Conservation (phyloP, 1,140 invertebrate species). For the Drosophila santomea region DNA sequence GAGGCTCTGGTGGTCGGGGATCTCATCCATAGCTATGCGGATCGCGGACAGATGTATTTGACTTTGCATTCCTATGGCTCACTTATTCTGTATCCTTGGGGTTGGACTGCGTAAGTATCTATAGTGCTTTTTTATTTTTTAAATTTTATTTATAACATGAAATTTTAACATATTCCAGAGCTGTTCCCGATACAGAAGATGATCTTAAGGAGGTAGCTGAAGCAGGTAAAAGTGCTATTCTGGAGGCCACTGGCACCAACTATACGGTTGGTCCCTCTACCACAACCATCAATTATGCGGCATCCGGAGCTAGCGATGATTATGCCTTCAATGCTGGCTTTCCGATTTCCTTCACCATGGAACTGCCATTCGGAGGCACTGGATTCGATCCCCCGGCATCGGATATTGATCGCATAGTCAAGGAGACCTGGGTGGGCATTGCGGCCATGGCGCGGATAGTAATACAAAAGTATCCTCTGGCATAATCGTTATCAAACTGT, state of each 20-base stretch:
- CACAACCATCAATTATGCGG: constrained; percentile 85
- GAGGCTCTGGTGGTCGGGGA: constrained; percentile 86
- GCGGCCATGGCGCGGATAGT: constrained; percentile 73
- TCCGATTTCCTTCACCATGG: constrained; percentile 89
- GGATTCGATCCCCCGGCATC: constrained; percentile 88
- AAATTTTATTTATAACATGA: background rate
- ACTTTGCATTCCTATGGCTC: constrained; percentile 89
- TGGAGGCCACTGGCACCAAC: constrained; percentile 84
- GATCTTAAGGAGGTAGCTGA: constrained; percentile 84
- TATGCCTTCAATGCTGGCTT: constrained; percentile 88
- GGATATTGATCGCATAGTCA: constrained; percentile 86
- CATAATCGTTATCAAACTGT: background rate
- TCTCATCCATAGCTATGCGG: constrained; percentile 85
- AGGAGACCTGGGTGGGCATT: constrained; percentile 90
- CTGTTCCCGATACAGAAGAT: constrained; percentile 73
- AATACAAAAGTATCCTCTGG: constrained; percentile 64
- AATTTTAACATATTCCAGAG: constrained; percentile 20
- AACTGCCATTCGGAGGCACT: constrained; percentile 88
- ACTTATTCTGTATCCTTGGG: constrained; percentile 90
- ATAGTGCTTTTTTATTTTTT: too few relatives aligned
- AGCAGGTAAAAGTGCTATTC: constrained; percentile 84
- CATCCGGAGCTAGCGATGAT: constrained; percentile 87
- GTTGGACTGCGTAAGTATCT: constrained; percentile 86
- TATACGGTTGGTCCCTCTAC: constrained; percentile 88
- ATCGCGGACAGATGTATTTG: constrained; percentile 87